A percentile compares a stretch with the other conserved stretches of the same genome.
Conservation (phyloP, 1,140 invertebrate genomes). For the Lethrus apterus region DNA sequence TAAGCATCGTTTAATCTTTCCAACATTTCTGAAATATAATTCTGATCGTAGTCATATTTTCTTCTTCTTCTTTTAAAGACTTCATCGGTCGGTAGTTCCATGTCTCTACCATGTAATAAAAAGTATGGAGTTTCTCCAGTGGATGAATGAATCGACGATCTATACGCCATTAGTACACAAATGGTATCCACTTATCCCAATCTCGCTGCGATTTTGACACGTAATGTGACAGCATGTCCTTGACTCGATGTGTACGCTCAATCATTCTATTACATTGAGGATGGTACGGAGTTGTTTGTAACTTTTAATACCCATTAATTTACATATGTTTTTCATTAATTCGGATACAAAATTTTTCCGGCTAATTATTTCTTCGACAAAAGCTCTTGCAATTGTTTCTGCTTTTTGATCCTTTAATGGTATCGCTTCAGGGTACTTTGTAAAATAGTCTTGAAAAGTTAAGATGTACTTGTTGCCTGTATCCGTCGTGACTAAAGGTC, state of each 20-base stretch:
- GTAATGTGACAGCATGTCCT: slow-evolving; percentile 19
- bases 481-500: slow-evolving; percentile 26
- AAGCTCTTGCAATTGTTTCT: slow-evolving; percentile 20
- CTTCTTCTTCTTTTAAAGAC: slow-evolving; percentile 15
- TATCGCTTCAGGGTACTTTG: slow-evolving; percentile 26
- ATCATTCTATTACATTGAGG: slow-evolving; percentile 25
- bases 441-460: slow-evolving; percentile 31
- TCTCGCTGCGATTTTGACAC: slow-evolving; percentile 22
- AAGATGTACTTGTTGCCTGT: slow-evolving; percentile 29
- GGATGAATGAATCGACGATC: slow-evolving; percentile 25
- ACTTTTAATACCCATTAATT: slow-evolving; percentile 29
- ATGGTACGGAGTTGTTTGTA: slow-evolving; percentile 29
- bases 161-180: slow-evolving; percentile 19
- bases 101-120: slow-evolving; percentile 20
- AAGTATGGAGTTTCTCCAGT: slow-evolving; percentile 27
- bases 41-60: slow-evolving; percentile 15
- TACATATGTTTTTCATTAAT: slow-evolving; percentile 26
- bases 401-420: slow-evolving; percentile 24
- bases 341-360: slow-evolving; percentile 28
- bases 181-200: slow-evolving; percentile 35
- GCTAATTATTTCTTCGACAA: slow-evolving; percentile 26
- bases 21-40: slow-evolving; percentile 19
- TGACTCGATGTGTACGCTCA: slow-evolving; percentile 25
- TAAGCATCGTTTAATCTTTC: slow-evolving; percentile 17
- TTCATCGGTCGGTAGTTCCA: slow-evolving; percentile 19